phyloP scores from a whole-genome alignment of 2,113 vertebrate genomes.

The Toxostoma redivivum region DNA sequence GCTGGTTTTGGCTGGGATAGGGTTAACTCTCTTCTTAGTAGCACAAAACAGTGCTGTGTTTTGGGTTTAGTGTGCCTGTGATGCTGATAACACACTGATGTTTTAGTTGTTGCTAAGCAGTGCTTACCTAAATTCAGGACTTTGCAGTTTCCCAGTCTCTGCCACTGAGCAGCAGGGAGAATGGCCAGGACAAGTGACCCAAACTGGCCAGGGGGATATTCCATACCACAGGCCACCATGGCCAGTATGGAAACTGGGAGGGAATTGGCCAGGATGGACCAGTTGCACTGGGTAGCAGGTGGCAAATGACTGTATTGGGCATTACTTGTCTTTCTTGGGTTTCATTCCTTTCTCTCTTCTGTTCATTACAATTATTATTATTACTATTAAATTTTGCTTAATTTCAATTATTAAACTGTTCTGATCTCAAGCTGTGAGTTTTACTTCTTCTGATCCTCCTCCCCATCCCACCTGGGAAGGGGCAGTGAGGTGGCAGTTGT shows the following conservation, averaged over 20 bases:
- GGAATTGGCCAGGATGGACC: not conserved
- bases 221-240: not conserved
- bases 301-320: not conserved
- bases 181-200: not conserved
- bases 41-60: not conserved
- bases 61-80: not conserved
- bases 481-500: not conserved
- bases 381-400: not conserved
- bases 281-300: not conserved
- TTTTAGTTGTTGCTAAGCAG: not conserved
- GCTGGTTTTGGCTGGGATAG: not conserved
- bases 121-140: not conserved
- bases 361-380: not conserved
- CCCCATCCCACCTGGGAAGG: not conserved
- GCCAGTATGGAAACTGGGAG: not conserved
- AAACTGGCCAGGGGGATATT: not conserved
- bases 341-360: not conserved
- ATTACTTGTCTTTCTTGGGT: not conserved
- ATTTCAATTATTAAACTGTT: not conserved
- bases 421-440: not conserved
- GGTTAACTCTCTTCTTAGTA: not conserved
- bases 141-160: not conserved
- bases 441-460: not conserved
- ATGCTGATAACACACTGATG: not conserved
- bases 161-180: not conserved